Conservation (phyloP, 2,888 invertebrate genomes). For the Phaonia tiefii region DNA sequence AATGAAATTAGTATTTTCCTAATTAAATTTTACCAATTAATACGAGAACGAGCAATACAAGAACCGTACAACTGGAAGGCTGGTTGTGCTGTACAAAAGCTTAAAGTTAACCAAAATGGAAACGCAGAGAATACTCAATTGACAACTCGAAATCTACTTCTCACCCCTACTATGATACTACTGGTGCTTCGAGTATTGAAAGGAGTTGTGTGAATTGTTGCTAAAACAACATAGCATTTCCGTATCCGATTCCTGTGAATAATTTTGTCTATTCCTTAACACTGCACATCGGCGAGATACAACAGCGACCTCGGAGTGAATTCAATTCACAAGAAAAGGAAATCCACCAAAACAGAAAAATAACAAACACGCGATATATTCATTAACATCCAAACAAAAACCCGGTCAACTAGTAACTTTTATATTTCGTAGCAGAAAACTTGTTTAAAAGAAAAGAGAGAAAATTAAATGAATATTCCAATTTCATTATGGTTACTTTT, state of each 20-base stretch:
- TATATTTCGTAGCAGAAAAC: neutral
- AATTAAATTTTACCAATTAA: slow-evolving; percentile 59
- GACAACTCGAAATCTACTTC: slow-evolving; percentile 21
- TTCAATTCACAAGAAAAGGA: slow-evolving; percentile 45
- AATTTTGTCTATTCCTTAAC: slow-evolving; percentile 44
- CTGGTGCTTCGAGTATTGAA: neutral
- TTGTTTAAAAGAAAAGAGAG: slow-evolving; percentile 12
- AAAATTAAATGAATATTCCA: slow-evolving; percentile 5
- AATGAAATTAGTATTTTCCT: slow-evolving; percentile 48
- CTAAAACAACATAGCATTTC: slow-evolving; percentile 52
- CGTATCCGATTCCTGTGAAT: slow-evolving; percentile 53
- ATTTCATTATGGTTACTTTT: neutral
- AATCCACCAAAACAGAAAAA: slow-evolving; percentile 29
- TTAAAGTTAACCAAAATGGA: neutral
- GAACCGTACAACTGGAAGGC: slow-evolving; percentile 33
- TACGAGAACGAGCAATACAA: slow-evolving; percentile 11
- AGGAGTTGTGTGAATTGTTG: slow-evolving; percentile 54
- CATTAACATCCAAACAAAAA: slow-evolving; percentile 46
- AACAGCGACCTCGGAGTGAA: slow-evolving; percentile 6
- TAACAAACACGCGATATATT: slow-evolving; percentile 58
- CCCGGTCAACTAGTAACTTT: slow-evolving; percentile 48
- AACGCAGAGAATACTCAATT: slow-evolving; percentile 21
- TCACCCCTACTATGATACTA: neutral
- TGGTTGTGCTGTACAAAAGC: neutral
- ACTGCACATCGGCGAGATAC: neutral